Percentiles rank a stretch among this genome's conserved stretches.
These are phyloP conservation scores for Antitype chi DNA, from an alignment of 2,888 invertebrate genomes.

Conservation along the genomic window DNA sequence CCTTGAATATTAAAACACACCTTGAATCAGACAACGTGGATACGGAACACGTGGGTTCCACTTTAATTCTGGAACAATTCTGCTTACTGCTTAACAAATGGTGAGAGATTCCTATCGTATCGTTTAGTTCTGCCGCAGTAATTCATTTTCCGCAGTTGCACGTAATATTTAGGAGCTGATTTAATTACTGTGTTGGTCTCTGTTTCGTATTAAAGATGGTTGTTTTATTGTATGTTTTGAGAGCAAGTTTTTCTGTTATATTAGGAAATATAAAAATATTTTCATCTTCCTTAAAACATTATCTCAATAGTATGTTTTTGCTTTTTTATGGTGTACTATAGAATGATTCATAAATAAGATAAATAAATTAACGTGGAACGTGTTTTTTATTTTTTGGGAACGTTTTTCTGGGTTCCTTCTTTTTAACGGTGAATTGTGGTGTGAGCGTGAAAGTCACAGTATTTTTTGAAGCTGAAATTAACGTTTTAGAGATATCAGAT, in stretches of 20 bases:
- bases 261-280: background rate
- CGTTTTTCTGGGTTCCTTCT: no score
- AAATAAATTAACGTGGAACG: background rate
- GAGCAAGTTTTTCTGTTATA: background rate
- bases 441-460: background rate
- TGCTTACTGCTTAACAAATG: slow-evolving; percentile 30
- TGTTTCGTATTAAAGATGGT: slow-evolving; percentile 9
- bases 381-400: background rate
- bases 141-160: slow-evolving; percentile 41
- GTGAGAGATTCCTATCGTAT: slow-evolving; percentile 51
- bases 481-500: background rate
- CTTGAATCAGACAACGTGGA: background rate
- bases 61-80: slow-evolving; percentile 26
- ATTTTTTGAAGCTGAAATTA: background rate
- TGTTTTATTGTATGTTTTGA: background rate
- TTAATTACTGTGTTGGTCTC: slow-evolving; percentile 42
- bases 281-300: background rate
- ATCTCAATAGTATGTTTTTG: background rate
- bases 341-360: background rate
- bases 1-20: background rate
- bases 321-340: no score
- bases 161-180: slow-evolving; percentile 49
- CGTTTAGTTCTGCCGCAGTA: slow-evolving; percentile 49
- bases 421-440: background rate
- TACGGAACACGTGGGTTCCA: background rate